phyloP scores from a whole-genome alignment of 2,797 vertebrate genomes.

The Arnoldichthys spilopterus region DNA sequence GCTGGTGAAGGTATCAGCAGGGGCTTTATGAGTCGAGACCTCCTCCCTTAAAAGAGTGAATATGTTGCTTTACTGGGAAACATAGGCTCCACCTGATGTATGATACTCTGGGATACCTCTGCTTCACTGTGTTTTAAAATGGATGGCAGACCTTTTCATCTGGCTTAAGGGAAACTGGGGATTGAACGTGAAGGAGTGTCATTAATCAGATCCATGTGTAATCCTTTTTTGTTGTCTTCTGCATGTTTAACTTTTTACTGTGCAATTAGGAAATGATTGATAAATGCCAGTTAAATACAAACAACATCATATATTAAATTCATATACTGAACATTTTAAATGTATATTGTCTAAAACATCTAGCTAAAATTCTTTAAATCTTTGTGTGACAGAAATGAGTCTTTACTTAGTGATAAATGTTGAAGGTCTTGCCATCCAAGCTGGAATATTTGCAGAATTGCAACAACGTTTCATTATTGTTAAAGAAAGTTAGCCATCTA shows the following conservation, averaged over 20 bases:
- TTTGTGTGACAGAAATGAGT: too few species aligned
- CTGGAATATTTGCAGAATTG: not conserved
- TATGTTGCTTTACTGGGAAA: conserved; percentile 30
- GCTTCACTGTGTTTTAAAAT: conserved; percentile 49
- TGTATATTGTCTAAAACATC: too few species aligned
- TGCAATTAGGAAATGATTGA: too few species aligned
- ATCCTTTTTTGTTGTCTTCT: conserved; percentile 8
- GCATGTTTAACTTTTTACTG: not conserved
- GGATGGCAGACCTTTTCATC: conserved; percentile 45
- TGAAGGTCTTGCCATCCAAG: not conserved
- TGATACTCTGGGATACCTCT: conserved; percentile 30
- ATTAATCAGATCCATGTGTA: conserved; percentile 30
- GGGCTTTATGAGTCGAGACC: conserved; percentile 46
- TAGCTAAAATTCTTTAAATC: too few species aligned
- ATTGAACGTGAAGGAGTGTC: conserved; percentile 37
- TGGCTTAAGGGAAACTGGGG: conserved; percentile 31
- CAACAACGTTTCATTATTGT: not conserved
- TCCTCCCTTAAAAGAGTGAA: conserved; percentile 45
- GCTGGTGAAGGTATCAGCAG: conserved; percentile 39
- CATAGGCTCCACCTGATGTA: conserved; percentile 52
- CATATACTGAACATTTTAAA: too few species aligned
- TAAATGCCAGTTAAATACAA: too few species aligned
- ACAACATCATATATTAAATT: too few species aligned
- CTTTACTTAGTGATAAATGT: too few species aligned
- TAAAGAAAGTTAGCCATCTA: not conserved